Conservation (phyloP, 2,888 invertebrate species). For the Aleiodes alternator region DNA sequence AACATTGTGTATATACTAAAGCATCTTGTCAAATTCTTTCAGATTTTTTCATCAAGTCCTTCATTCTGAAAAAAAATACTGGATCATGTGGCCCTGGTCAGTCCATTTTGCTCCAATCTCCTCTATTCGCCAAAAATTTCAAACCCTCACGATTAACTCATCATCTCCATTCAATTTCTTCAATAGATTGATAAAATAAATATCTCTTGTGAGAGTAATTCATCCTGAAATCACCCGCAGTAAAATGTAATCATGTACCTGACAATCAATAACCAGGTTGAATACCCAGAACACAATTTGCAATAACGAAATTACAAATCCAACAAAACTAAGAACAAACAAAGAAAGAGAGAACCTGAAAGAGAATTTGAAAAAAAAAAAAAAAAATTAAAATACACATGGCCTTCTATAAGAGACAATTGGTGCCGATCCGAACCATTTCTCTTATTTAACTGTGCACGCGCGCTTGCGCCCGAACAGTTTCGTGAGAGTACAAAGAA, state of each 20-base stretch:
- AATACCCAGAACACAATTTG: conserved; percentile 15
- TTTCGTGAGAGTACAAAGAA: conserved; percentile 21
- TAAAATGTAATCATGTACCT: conserved; percentile 23
- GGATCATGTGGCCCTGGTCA: no score
- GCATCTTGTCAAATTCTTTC: no score
- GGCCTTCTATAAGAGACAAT: conserved; percentile 10
- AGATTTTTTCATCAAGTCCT: no score
- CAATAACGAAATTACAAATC: conserved; percentile 24
- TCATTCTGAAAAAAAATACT: no score
- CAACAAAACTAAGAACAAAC: background rate
- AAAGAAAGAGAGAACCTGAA: conserved; percentile 5
- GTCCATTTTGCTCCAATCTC: no score
- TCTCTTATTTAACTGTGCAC: conserved; percentile 36
- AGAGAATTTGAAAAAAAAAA: background rate
- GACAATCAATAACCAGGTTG: conserved; percentile 16
- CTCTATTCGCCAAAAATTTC: background rate
- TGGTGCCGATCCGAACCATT: conserved; percentile 5
- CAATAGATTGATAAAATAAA: no score
- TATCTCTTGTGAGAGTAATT: background rate
- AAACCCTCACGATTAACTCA: background rate
- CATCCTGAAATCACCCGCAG: background rate
- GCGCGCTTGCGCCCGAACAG: conserved; percentile 21
- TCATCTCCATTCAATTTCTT: background rate
- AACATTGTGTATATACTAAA: no score
- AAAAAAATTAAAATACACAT: conserved; percentile 28